Conservation (phyloP, 2,113 vertebrate species). For the Ariopsis seemanni region DNA sequence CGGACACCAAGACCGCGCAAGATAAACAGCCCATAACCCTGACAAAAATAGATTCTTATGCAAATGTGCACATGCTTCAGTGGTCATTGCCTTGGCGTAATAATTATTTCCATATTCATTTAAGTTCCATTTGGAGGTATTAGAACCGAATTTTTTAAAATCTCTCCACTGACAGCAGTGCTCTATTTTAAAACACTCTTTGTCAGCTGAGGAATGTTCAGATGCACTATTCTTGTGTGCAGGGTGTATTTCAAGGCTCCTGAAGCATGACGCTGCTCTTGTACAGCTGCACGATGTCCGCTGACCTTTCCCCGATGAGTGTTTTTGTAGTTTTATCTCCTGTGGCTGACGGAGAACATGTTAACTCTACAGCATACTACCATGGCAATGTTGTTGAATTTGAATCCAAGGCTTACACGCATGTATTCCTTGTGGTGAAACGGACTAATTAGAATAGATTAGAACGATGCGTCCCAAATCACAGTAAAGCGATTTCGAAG, state of each 20-base stretch:
- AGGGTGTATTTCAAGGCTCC: not conserved
- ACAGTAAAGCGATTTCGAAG: constrained; percentile 1
- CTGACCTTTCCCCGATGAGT: constrained; percentile 14
- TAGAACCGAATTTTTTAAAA: not conserved
- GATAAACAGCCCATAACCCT: constrained; percentile 13
- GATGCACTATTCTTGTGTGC: not conserved
- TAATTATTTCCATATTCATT: constrained; percentile 28
- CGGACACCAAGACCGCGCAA: not conserved
- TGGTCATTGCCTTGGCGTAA: not conserved
- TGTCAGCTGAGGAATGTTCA: constrained; percentile 22
- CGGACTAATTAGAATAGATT: not conserved
- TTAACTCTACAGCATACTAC: not conserved
- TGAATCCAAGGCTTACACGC: not conserved
- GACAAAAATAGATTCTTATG: not conserved
- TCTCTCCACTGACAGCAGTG: constrained; percentile 10
- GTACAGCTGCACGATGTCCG: not conserved
- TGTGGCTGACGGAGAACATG: not conserved
- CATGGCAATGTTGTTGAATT: not conserved
- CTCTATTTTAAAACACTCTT: constrained; percentile 16
- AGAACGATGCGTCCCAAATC: not conserved
- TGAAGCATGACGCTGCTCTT: constrained; percentile 4
- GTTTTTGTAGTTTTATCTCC: constrained; percentile 25
- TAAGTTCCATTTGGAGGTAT: constrained; percentile 10
- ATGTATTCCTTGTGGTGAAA: constrained; percentile 1
- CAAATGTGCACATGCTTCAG: not conserved